Base-by-base conservation (phyloP, 2,888 invertebrate species). In the Julus scanicus region DNA sequence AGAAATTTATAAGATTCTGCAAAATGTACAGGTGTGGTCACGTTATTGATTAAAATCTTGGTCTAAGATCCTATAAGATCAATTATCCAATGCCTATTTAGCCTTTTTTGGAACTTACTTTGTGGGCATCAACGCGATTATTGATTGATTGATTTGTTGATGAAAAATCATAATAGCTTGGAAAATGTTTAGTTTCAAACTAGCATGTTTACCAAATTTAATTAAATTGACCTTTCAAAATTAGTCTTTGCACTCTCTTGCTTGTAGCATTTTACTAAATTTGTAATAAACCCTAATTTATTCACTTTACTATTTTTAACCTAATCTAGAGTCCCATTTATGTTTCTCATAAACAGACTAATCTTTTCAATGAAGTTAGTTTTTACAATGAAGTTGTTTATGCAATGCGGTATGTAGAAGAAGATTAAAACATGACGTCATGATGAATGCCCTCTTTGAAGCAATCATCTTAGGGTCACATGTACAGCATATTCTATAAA, bases 321-420 rank as follows among this genome's bases (percentile, higher is more conserved):
- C 37, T 44, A 20, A 13, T 80, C 37, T 37, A 80, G 20, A 37
- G 37, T 13, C 37, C 80, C 29, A 37, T 80, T 80, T 80, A 80
- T 80, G 37, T 80, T 80, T 37, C 37, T 8, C 80, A 37, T 80
- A 80, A 80, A 80, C 80, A 80, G 37, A 29, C 11, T 80, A 80
- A 80, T 80, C 80, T 80, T 37, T 80, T 29, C 37, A 80, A 80
- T 80, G 37, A 29, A 80, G 11, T 29, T 13, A 80, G n/a, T 80
- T 80, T 80, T 80, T 80, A 80, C 80, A 80, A 80, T 37, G 80
- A 37, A 80, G 37, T 80, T 80, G 80, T 80, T 80, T 80, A 80
- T 37, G 20, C 37, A 29, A 37, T 8, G 44, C 44, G 44, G 29
- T 80, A 37, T 37, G 80, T 80, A 13, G 20, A 80, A 80, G 80